Percentiles rank a stretch among this genome's conserved stretches.
Evolutionary conservation across 2,888 invertebrate species (phyloP).

Genomic region (Lasioglossum vierecki): DNA sequence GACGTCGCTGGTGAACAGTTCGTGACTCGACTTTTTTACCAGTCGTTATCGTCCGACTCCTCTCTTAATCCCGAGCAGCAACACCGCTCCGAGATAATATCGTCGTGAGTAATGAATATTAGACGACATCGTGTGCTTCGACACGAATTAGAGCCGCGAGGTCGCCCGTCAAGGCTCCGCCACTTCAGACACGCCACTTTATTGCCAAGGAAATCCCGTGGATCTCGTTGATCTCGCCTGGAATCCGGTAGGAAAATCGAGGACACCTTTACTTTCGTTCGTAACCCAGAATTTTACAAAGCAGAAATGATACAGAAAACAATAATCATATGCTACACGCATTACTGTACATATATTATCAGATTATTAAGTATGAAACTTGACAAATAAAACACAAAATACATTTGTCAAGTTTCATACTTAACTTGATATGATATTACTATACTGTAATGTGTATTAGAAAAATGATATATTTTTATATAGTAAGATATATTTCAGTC

Average conservation of each 20-base stretch:
- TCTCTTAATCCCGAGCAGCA: not conserved
- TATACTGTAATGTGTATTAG: no score
- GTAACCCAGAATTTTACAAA: not conserved
- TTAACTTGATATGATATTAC: no score
- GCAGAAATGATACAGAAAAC: not conserved
- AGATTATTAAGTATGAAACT: no score
- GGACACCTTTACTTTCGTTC: not conserved
- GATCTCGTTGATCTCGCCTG: not conserved
- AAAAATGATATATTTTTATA: no score
- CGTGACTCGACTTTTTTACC: constrained; percentile 42
- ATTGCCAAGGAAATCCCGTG: not conserved
- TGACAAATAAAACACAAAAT: no score
- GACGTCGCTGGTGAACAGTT: constrained; percentile 36
- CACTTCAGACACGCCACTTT: not conserved
- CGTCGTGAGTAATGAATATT: constrained; percentile 19
- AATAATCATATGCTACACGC: not conserved
- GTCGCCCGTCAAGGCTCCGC: constrained; percentile 1
- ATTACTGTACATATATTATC: no score
- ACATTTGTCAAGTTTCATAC: no score
- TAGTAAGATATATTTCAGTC: no score
- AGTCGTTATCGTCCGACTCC: not conserved
- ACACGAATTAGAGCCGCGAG: constrained; percentile 11
- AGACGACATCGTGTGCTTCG: not conserved
- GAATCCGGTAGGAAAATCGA: not conserved
- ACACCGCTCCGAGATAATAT: constrained; percentile 10